Evolutionary conservation across 2,888 invertebrate species (phyloP).

Genomic region (Dynastes tityus): DNA sequence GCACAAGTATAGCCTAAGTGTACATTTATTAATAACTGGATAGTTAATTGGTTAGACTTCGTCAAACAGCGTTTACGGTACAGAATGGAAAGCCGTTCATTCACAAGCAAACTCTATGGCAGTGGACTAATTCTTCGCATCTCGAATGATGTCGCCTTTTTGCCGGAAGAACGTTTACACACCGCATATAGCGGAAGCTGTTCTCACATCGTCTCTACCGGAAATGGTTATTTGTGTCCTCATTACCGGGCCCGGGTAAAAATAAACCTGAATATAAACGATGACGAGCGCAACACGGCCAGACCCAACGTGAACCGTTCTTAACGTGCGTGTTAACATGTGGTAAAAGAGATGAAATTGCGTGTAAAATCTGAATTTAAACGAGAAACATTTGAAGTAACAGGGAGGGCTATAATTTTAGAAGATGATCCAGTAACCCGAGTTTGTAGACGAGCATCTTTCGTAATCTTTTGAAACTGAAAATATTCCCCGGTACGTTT

Average conservation of each 20-base stretch:
- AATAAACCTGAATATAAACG: conserved; percentile 55
- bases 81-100: background rate
- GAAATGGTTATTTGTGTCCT: conserved; percentile 62
- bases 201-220: conserved; percentile 58
- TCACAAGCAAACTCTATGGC: too few species aligned
- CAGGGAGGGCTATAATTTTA: too few species aligned
- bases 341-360: background rate
- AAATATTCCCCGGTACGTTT: too few species aligned
- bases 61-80: background rate
- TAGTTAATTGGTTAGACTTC: conserved; percentile 1
- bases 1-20: background rate
- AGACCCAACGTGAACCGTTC: too few species aligned
- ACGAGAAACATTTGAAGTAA: too few species aligned
- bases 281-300: background rate
- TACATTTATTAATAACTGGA: too few species aligned
- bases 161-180: conserved; percentile 40
- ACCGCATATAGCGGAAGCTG: conserved; percentile 57
- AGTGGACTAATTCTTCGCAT: conserved; percentile 25
- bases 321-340: background rate
- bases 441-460: too few species aligned
- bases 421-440: too few species aligned
- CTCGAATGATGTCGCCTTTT: conserved; percentile 15
- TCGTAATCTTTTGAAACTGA: too few species aligned
- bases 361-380: too few species aligned
- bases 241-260: conserved; percentile 58